Evolutionary conservation across 2,888 invertebrate genomes (phyloP).

Genomic region (Melieria crassipennis): DNA sequence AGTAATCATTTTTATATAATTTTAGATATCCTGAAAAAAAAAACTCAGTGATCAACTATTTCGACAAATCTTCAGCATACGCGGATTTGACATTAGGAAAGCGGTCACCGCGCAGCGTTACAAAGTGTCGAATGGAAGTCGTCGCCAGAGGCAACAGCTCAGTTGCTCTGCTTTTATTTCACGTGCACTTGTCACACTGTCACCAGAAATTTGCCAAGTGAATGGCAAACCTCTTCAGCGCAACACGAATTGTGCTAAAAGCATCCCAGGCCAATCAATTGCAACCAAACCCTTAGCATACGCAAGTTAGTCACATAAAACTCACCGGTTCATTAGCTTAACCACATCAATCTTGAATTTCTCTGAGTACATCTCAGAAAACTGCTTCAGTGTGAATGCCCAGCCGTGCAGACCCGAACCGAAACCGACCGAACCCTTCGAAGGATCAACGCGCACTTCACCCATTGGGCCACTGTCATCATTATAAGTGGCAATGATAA

Average conservation of each 20-base stretch:
- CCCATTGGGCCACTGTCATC: slow-evolving; percentile 99
- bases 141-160: slow-evolving; percentile 44
- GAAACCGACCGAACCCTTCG: slow-evolving; percentile 98
- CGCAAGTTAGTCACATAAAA: slow-evolving; percentile 13
- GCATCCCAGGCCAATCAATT: slow-evolving; percentile 39
- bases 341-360: slow-evolving; percentile 98
- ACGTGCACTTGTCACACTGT: slow-evolving; percentile 70
- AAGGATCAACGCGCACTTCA: slow-evolving; percentile 96
- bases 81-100: slow-evolving; percentile 81
- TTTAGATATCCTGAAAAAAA: slow-evolving; percentile 1
- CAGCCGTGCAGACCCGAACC: slow-evolving; percentile 99
- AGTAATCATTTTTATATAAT: neutral
- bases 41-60: slow-evolving; percentile 44
- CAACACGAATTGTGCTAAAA: slow-evolving; percentile 65
- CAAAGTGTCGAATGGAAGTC: slow-evolving; percentile 66
- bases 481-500: slow-evolving; percentile 98
- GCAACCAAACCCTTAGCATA: neutral
- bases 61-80: slow-evolving; percentile 68
- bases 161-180: slow-evolving; percentile 74
- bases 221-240: slow-evolving; percentile 51
- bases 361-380: slow-evolving; percentile 98
- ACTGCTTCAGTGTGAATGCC: slow-evolving; percentile 99
- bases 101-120: slow-evolving; percentile 81
- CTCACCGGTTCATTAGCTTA: slow-evolving; percentile 91
- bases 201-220: slow-evolving; percentile 44